Evolutionary conservation across 2,888 invertebrate genomes (phyloP).

Genomic region (Lithosia quadra): DNA sequence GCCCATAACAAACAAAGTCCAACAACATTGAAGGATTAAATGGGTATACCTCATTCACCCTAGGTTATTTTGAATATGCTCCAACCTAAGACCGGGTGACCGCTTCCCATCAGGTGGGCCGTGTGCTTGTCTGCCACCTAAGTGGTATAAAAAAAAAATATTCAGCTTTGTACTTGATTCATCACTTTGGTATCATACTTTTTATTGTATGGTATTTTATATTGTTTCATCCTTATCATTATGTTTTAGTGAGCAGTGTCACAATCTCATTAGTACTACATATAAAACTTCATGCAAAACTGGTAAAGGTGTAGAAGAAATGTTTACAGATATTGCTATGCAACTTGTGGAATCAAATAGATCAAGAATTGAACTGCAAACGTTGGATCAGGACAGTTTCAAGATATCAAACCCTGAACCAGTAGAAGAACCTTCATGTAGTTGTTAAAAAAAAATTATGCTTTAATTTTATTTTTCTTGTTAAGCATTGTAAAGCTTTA

Average conservation of each 20-base stretch:
- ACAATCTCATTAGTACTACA: conserved; percentile 94
- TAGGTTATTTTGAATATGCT: too few relatives aligned
- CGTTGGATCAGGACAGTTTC: conserved; percentile 92
- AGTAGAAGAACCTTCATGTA: conserved; percentile 81
- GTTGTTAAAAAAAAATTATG: conserved; percentile 67
- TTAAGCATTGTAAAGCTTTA: conserved; percentile 21
- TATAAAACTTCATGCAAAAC: conserved; percentile 97
- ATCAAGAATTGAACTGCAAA: conserved; percentile 93
- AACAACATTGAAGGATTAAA: too few relatives aligned
- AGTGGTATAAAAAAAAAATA: too few relatives aligned
- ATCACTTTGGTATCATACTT: too few relatives aligned
- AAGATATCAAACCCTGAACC: conserved; percentile 90
- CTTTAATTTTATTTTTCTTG: conserved; percentile 32
- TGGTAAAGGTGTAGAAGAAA: conserved; percentile 94
- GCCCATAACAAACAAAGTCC: too few relatives aligned
- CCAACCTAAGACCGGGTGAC: too few relatives aligned
- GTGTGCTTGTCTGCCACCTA: too few relatives aligned
- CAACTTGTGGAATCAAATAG: conserved; percentile 93
- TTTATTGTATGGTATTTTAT: too few relatives aligned
- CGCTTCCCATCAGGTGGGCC: too few relatives aligned
- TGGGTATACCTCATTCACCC: too few relatives aligned
- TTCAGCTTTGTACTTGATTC: too few relatives aligned
- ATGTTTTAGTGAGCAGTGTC: conserved; percentile 93
- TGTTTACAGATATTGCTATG: conserved; percentile 95
- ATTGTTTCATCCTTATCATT: conserved; percentile 18